phyloP scores from a whole-genome alignment of 2,113 vertebrate species.

The Callionymus lyra region DNA sequence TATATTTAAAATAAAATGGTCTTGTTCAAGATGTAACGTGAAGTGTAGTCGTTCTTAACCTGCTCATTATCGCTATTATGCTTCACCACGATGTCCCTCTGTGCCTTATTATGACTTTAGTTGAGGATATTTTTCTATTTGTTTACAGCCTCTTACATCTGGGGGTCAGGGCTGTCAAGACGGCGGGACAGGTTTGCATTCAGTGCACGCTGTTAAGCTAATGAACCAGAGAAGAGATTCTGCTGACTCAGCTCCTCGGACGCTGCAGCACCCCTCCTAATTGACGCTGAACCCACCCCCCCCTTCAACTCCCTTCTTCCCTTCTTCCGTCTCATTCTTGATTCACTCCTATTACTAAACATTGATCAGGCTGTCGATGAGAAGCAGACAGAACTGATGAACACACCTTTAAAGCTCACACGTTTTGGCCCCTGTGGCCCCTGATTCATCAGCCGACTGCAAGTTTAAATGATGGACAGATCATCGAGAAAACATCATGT shows the following conservation, averaged over 20 bases:
- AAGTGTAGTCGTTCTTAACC: not conserved
- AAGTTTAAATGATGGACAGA: no score
- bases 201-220: conserved; percentile 55
- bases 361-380: conserved; percentile 70
- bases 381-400: conserved; percentile 58
- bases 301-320: no score
- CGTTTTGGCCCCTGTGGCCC: conserved; percentile 7
- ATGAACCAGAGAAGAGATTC: conserved; percentile 66
- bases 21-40: no score
- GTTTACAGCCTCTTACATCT: conserved; percentile 12
- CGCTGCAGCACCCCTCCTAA: conserved; percentile 62
- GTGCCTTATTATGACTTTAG: conserved; percentile 21
- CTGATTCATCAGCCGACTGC: conserved; percentile 13
- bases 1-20: no score
- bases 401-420: conserved; percentile 50
- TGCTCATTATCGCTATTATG: conserved; percentile 16
- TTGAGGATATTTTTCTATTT: conserved; percentile 19
- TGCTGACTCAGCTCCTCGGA: conserved; percentile 63
- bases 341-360: conserved; percentile 70
- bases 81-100: conserved; percentile 2
- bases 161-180: not conserved
- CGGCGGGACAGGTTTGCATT: conserved; percentile 45
- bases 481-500: no score
- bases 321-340: conserved; percentile 59
- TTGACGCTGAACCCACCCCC: conserved; percentile 72